Conservation (phyloP, 2,797 vertebrate species). For the Gephyroberyx darwinii region DNA sequence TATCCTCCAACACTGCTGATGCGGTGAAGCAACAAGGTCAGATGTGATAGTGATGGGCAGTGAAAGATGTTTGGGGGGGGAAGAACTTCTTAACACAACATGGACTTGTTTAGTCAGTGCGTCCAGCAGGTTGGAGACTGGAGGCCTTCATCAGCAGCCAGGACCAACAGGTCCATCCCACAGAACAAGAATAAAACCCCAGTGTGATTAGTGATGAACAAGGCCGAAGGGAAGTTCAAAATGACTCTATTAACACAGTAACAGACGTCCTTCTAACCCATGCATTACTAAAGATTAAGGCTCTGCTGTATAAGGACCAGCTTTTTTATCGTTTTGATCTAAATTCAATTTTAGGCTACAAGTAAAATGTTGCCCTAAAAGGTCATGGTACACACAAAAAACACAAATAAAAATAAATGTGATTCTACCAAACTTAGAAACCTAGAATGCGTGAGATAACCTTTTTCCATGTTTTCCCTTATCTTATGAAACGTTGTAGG, state of each 20-base stretch:
- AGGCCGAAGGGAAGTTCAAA: neutral
- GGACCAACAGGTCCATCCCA: neutral
- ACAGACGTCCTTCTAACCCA: too few species aligned
- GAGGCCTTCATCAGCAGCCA: constrained; percentile 16
- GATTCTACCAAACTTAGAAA: too few species aligned
- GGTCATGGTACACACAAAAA: neutral
- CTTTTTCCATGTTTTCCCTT: too few species aligned
- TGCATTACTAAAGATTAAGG: too few species aligned
- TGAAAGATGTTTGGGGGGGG: constrained; percentile 6
- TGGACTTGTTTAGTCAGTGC: neutral
- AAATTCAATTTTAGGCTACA: too few species aligned
- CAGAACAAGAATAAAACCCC: constrained; percentile 1
- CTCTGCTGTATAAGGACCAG: too few species aligned
- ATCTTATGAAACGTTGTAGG: too few species aligned
- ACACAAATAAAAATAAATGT: neutral
- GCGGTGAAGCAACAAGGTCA: constrained; percentile 46
- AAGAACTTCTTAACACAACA: constrained; percentile 17
- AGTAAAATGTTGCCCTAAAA: too few species aligned
- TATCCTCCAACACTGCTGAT: constrained; percentile 22
- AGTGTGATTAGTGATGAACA: neutral
- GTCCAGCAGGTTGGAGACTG: neutral
- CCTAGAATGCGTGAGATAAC: too few species aligned
- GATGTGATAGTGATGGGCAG: constrained; percentile 20
- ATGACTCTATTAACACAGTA: neutral
- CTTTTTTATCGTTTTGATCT: too few species aligned